phyloP scores from a whole-genome alignment of 2,888 invertebrate species.

The Brachyopa scutellaris region DNA sequence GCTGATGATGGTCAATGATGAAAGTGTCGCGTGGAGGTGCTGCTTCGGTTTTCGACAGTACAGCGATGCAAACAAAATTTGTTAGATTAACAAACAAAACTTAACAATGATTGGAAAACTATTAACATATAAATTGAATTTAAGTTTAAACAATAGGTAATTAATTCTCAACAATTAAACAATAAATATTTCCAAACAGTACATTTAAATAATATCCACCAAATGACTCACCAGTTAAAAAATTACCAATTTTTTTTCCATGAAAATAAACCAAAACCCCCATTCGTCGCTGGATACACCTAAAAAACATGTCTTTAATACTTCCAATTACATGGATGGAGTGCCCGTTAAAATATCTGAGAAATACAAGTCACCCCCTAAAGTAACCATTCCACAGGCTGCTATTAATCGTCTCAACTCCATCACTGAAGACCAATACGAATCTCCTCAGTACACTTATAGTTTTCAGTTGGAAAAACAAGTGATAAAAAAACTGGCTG shows the following conservation, averaged over 20 bases:
- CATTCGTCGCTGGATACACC: background rate
- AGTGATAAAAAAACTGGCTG: constrained; percentile 87
- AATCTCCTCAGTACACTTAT: constrained; percentile 84
- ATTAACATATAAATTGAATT: no score
- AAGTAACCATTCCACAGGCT: constrained; percentile 85
- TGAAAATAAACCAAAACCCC: no score
- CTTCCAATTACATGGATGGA: constrained; percentile 86
- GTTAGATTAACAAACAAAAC: no score
- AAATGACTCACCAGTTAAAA: constrained; percentile 57
- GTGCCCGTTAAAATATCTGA: constrained; percentile 94
- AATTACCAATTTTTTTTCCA: constrained; percentile 20
- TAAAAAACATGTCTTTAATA: constrained; percentile 60
- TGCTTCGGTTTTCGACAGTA: no score
- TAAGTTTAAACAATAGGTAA: no score
- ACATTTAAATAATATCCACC: background rate
- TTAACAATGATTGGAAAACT: no score
- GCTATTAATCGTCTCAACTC: constrained; percentile 83
- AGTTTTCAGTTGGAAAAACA: constrained; percentile 89
- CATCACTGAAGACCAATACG: constrained; percentile 82
- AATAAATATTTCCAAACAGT: background rate
- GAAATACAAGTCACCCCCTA: constrained; percentile 91
- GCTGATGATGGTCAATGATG: no score
- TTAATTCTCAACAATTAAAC: no score
- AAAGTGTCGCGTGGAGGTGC: no score
- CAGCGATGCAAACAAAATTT: no score